A percentile compares a stretch with the other conserved stretches of the same genome.
Conservation (phyloP, 1,140 invertebrate genomes). For the Stegodyphus mimosarum region DNA sequence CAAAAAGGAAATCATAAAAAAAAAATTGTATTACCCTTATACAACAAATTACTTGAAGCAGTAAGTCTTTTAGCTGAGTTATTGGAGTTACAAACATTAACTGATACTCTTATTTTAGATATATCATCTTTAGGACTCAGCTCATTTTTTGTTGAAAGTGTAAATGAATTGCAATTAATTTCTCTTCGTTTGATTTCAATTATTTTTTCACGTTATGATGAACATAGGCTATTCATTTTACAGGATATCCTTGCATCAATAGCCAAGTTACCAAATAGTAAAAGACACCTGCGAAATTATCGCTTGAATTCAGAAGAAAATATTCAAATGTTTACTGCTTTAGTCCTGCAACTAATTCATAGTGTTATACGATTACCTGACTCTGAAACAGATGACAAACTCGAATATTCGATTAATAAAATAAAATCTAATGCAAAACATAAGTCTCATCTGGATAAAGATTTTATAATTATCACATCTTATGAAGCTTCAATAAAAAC, state of each 20-base stretch:
- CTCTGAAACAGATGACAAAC: constrained; percentile 35
- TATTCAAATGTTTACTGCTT: constrained; percentile 98
- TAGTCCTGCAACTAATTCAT: constrained; percentile 96
- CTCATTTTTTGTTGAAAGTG: constrained; percentile 98
- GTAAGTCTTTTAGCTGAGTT: constrained; percentile 90
- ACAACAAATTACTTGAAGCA: constrained; percentile 92
- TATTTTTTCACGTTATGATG: constrained; percentile 95
- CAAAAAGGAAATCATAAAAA: constrained; percentile 77
- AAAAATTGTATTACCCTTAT: constrained; percentile 83
- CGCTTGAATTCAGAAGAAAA: constrained; percentile 85
- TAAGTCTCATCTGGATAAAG: constrained; percentile 76
- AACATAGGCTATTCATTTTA: constrained; percentile 90
- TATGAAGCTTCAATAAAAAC: constrained; percentile 93
- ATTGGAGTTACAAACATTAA: constrained; percentile 88
- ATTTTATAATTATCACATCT: constrained; percentile 88
- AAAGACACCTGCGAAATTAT: constrained; percentile 79
- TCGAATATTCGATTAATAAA: constrained; percentile 1
- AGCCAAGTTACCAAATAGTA: constrained; percentile 94
- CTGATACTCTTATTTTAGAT: constrained; percentile 85
- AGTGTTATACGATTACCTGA: constrained; percentile 92
- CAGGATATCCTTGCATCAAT: constrained; percentile 99
- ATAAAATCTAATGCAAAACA: constrained; percentile 21
- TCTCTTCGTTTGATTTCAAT: constrained; percentile 95
- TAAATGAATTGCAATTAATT: constrained; percentile 94
- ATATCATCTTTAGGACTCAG: constrained; percentile 89